Evolutionary conservation across 1,140 invertebrate genomes (phyloP).

Genomic region (Sesamia nonagrioides): DNA sequence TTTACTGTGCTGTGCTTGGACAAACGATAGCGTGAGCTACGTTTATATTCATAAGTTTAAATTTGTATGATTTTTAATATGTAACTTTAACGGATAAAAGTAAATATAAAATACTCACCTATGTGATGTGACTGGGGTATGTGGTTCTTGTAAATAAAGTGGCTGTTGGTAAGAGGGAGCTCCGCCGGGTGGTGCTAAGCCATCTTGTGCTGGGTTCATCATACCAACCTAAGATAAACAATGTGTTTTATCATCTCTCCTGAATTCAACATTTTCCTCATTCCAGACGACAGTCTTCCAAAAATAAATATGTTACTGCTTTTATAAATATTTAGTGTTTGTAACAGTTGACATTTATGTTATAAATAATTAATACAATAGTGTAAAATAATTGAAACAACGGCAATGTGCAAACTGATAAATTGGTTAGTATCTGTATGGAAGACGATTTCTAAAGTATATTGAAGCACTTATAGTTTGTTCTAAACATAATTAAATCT

Average conservation of each 20-base stretch:
- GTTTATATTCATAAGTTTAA: not conserved
- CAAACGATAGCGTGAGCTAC: not conserved
- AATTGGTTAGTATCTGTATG: not conserved
- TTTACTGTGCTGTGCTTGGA: not conserved
- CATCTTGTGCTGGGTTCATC: constrained; percentile 91
- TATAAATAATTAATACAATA: no score
- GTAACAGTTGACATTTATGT: no score
- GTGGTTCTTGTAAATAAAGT: constrained; percentile 89
- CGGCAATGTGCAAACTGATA: not conserved
- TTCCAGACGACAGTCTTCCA: not conserved
- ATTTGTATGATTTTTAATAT: not conserved
- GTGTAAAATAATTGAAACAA: no score
- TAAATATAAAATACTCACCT: constrained; percentile 63
- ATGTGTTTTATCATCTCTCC: constrained; percentile 6
- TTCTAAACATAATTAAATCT: not conserved
- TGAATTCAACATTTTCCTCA: not conserved
- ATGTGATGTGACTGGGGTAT: constrained; percentile 87
- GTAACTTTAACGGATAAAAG: not conserved
- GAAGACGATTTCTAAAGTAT: not conserved
- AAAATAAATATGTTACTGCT: not conserved
- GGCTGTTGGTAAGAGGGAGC: constrained; percentile 90
- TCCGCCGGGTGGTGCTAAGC: constrained; percentile 90
- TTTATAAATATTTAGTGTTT: not conserved
- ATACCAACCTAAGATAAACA: constrained; percentile 83
- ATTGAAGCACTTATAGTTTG: not conserved